A percentile compares a stretch with the other conserved stretches of the same genome.
These are phyloP conservation scores for Pegoplata infirma DNA, from an alignment of 2,888 invertebrate species.

Conservation along the genomic window DNA sequence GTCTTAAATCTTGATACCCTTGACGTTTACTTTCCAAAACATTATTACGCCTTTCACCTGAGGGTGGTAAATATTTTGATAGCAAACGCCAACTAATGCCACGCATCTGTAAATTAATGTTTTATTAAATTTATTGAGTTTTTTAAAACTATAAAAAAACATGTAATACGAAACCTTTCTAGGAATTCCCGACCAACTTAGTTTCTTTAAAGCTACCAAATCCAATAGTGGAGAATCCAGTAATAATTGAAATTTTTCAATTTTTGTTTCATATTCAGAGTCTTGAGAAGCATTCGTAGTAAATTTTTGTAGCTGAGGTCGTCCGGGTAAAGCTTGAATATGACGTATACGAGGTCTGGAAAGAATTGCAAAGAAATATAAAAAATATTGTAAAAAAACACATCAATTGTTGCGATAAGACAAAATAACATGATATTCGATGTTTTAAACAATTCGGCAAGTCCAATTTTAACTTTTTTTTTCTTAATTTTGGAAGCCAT, in stretches of 20 bases:
- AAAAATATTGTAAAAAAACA: neutral
- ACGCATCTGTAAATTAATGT: slow-evolving; percentile 78
- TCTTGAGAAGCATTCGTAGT: slow-evolving; percentile 81
- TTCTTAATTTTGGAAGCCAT: too few relatives aligned
- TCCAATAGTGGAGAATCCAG: slow-evolving; percentile 88
- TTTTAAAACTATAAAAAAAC: neutral
- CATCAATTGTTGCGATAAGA: too few relatives aligned
- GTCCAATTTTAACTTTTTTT: too few relatives aligned
- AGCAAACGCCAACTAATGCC: slow-evolving; percentile 83
- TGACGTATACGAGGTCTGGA: slow-evolving; percentile 72
- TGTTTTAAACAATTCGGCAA: too few relatives aligned
- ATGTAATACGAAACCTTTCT: slow-evolving; percentile 82
- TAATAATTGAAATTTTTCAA: slow-evolving; percentile 90
- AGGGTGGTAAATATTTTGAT: slow-evolving; percentile 96
- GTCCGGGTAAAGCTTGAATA: slow-evolving; percentile 82
- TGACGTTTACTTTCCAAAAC: slow-evolving; percentile 94
- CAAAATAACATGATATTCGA: too few relatives aligned
- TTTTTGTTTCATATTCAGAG: slow-evolving; percentile 87
- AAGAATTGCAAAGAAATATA: neutral
- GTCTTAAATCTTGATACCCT: slow-evolving; percentile 96
- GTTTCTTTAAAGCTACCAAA: slow-evolving; percentile 90
- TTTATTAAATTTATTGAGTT: neutral
- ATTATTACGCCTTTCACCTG: slow-evolving; percentile 90
- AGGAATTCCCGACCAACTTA: slow-evolving; percentile 98
- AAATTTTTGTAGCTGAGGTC: slow-evolving; percentile 84